Conservation (phyloP, 2,797 vertebrate genomes). For the Coregonus suidteri region DNA sequence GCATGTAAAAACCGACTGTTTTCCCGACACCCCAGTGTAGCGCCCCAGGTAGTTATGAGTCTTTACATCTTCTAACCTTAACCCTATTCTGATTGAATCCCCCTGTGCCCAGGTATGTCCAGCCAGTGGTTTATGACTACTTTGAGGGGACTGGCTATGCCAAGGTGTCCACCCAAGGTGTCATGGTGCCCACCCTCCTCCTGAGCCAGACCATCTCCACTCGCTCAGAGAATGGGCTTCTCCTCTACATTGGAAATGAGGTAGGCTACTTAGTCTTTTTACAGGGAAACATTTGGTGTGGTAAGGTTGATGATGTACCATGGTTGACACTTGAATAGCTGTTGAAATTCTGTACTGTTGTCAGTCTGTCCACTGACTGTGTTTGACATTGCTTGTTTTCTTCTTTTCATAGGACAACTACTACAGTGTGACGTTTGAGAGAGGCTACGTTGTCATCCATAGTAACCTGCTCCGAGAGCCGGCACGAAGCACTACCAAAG, state of each 20-base stretch:
- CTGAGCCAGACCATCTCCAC: constrained; percentile 22
- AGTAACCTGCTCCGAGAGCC: constrained; percentile 28
- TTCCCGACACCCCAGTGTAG: neutral
- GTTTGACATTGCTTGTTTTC: constrained; percentile 11
- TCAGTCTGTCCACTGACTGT: neutral
- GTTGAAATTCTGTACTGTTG: neutral
- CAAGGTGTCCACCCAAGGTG: constrained; percentile 30
- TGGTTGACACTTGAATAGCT: neutral
- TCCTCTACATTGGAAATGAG: constrained; percentile 65
- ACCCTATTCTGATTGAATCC: constrained; percentile 20
- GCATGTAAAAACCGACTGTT: neutral
- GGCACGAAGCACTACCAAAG: rapidly evolving
- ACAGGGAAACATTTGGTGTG: neutral
- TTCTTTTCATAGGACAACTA: constrained; percentile 59
- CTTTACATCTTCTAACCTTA: neutral
- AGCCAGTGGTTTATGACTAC: constrained; percentile 28
- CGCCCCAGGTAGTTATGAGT: neutral
- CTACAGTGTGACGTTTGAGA: constrained; percentile 66
- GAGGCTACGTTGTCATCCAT: constrained; percentile 44
- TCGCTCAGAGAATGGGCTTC: constrained; percentile 65
- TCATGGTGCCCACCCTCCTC: rapidly evolving
- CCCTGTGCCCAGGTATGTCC: constrained; percentile 55
- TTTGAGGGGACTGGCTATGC: constrained; percentile 75
- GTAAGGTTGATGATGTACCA: too few species aligned
- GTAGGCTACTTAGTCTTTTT: constrained; percentile 39